These are phyloP conservation scores for Poecile montanus DNA, from an alignment of 2,797 vertebrate species.

Conservation along the genomic window DNA sequence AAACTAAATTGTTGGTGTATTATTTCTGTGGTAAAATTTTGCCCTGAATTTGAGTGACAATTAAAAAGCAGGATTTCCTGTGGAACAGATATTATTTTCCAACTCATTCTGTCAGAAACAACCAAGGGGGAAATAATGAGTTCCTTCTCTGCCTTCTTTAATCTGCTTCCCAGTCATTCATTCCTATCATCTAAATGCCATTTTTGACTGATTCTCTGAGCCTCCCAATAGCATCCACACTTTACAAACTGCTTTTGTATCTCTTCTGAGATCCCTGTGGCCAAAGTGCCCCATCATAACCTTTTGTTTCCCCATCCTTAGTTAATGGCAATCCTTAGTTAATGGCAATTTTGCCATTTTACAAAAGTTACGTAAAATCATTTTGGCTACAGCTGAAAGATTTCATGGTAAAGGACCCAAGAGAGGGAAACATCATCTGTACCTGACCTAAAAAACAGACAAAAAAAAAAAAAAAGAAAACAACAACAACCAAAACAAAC, in stretches of 20 bases:
- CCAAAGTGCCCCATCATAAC: rapidly evolving
- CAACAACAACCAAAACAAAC: neutral
- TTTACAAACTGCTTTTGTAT: neutral
- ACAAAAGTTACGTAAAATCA: rapidly evolving
- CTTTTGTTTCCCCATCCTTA: neutral
- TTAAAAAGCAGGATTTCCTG: neutral
- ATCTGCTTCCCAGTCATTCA: neutral
- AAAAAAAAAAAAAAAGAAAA: neutral
- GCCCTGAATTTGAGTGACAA: neutral
- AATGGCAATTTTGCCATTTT: neutral
- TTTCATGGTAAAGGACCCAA: neutral
- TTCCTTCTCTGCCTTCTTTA: neutral
- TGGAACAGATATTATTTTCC: neutral
- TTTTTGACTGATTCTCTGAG: neutral
- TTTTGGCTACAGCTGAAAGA: neutral
- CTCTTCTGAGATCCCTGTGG: neutral
- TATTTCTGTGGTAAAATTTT: neutral
- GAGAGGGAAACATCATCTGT: neutral
- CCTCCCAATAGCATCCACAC: neutral
- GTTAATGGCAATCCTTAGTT: neutral
- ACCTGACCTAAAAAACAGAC: neutral
- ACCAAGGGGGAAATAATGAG: rapidly evolving
- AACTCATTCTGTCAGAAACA: neutral
- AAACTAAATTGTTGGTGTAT: neutral
- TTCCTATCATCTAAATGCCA: neutral